Base-by-base conservation (phyloP, 2,888 invertebrate species). In the Chrysopilus asiliformis region DNA sequence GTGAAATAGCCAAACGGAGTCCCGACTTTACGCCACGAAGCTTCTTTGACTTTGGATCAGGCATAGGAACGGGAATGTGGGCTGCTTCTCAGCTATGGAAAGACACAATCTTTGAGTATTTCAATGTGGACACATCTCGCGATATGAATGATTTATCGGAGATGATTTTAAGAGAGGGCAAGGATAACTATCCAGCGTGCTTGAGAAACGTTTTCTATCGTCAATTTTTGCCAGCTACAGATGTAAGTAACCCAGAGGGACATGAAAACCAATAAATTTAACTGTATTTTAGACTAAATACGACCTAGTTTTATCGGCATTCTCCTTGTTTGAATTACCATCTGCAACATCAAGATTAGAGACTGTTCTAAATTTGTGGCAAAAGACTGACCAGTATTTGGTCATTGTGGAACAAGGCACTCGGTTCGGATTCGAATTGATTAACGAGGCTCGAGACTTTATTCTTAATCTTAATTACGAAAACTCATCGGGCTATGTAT, bases 21-120 rank as follows among this genome's bases (percentile, higher is more conserved):
- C 66, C 69, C 0, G 57, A 72, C 13, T 94, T 83, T 55, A 66
- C 67, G 39, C 94, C 94, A 0, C 65, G 70, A 39, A 71, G 73
- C 34, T 71, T 89, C 45, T 82, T 93, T 48, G 93, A 95, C 64
- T 90, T 86, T 59, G 95, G 94, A 1, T 86, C 91, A 4, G 95
- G 95, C 1, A 64, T 86, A 4, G 93, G 91, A 1, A 81, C 85
- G 1, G 83, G 76, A 0, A 74, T 78, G 36, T 91, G 91, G 91
- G 93, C 86, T 0, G 74, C 79, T 0, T 76, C 77, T 49, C 57
- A 66, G 4, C 66, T 71, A 12, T 95, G 90, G 90, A 65, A 68
- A 7, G 63, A 71, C 0, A 58, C 71, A 14, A 68, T 93, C 19
- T 74, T 69, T 50, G 93, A 95, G 63, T 85, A 84, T 56, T 80